Percentiles rank a stretch among this genome's conserved stretches.
phyloP scores from a whole-genome alignment of 2,797 vertebrate species.

The Rhinichthys osculus region DNA sequence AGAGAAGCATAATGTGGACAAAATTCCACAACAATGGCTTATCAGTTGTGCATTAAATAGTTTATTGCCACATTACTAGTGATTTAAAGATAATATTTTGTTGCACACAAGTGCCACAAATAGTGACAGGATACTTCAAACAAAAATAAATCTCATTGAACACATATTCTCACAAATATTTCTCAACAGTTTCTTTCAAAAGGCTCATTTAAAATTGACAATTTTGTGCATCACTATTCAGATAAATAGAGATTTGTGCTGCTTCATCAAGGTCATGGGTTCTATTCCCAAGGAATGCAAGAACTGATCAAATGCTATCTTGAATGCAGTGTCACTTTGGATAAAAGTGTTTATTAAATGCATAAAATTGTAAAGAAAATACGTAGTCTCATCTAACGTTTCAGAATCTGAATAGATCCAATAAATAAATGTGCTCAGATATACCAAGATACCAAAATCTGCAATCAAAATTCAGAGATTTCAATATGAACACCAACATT shows the following conservation, averaged over 20 bases:
- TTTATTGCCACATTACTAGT: not conserved
- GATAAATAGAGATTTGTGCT: not conserved
- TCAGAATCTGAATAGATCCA: not conserved
- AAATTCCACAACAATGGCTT: not conserved
- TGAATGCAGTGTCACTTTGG: conserved; percentile 2
- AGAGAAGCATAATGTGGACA: not conserved
- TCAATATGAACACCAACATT: not conserved
- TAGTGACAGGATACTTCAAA: not conserved
- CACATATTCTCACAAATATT: not conserved
- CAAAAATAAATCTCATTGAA: not conserved
- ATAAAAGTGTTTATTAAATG: conserved; percentile 12
- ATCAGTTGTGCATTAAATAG: not conserved
- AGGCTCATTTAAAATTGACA: not conserved
- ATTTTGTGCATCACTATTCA: not conserved
- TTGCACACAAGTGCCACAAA: not conserved
- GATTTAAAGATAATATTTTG: not conserved
- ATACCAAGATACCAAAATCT: conserved; percentile 20
- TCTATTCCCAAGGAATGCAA: conserved; percentile 5
- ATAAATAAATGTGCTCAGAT: conserved; percentile 5
- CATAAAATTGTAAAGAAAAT: not conserved
- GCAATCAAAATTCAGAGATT: not conserved
- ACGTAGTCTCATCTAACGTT: not conserved
- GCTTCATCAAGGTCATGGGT: not conserved
- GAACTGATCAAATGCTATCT: not conserved
- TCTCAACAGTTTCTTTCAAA: not conserved